Conservation (phyloP, 2,113 vertebrate species). For the Sorex fumeus region DNA sequence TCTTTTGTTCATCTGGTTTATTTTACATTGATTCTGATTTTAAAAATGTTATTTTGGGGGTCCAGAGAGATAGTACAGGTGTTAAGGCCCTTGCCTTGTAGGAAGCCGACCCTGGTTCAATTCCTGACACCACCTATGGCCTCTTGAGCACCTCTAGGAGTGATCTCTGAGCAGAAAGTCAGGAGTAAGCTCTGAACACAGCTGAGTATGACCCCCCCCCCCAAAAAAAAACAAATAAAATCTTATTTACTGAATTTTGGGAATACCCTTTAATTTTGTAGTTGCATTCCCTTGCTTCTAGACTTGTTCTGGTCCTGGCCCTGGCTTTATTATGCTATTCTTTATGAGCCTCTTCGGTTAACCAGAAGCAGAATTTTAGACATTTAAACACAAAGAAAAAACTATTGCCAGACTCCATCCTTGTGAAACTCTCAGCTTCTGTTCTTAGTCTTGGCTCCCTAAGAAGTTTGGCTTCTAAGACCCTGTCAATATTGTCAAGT, state of each 20-base stretch:
- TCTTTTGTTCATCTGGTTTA: not conserved
- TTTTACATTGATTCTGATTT: not conserved
- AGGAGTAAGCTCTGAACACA: too few species aligned
- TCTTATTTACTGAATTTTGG: not conserved
- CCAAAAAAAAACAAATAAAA: too few species aligned
- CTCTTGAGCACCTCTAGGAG: too few species aligned
- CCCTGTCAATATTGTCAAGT: not conserved
- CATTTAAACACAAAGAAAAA: not conserved
- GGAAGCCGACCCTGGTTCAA: too few species aligned
- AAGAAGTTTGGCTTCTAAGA: not conserved
- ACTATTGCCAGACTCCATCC: not conserved
- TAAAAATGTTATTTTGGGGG: not conserved
- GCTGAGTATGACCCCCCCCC: too few species aligned
- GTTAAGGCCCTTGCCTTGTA: not conserved
- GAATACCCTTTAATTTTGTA: not conserved
- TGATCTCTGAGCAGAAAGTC: too few species aligned
- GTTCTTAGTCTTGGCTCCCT: not conserved
- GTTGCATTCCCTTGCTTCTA: not conserved
- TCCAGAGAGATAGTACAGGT: not conserved
- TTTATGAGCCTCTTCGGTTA: not conserved
- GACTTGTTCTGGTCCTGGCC: not conserved
- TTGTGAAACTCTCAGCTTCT: slow-evolving; percentile 28
- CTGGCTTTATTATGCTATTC: not conserved
- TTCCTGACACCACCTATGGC: too few species aligned
- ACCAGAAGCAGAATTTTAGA: not conserved